Conservation (phyloP, 1,140 invertebrate species). For the Drosophila navojoa region DNA sequence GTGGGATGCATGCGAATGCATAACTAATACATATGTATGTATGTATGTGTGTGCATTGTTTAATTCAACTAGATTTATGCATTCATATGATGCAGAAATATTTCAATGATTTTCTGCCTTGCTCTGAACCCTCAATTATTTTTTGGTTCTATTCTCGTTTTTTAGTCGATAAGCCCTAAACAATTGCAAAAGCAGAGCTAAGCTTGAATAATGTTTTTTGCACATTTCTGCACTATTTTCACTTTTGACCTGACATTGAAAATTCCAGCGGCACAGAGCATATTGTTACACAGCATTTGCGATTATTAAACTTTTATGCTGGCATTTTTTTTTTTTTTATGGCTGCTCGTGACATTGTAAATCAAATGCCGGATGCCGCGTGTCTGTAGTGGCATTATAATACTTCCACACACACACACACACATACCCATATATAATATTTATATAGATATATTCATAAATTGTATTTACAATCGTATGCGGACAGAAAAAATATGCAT, state of each 20-base stretch:
- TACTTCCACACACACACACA: slow-evolving; percentile 22
- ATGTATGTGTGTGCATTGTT: neutral
- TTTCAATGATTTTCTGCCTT: neutral
- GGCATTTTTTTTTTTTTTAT: slow-evolving; percentile 29
- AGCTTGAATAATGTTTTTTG: slow-evolving; percentile 2
- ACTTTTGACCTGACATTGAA: slow-evolving; percentile 35
- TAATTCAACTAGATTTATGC: neutral
- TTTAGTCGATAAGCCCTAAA: neutral
- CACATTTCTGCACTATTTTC: neutral
- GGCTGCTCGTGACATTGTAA: slow-evolving; percentile 46
- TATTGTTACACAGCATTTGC: slow-evolving; percentile 34
- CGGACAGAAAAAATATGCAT: slow-evolving; percentile 46
- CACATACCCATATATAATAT: neutral
- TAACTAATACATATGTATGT: neutral
- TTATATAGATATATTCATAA: slow-evolving; percentile 36
- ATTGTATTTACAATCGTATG: slow-evolving; percentile 65
- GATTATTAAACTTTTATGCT: slow-evolving; percentile 43
- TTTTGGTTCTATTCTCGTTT: neutral
- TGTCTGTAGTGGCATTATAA: slow-evolving; percentile 45
- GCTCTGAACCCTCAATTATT: neutral
- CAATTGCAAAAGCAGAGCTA: slow-evolving; percentile 21
- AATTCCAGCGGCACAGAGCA: slow-evolving; percentile 13
- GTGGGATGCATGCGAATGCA: neutral
- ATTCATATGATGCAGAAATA: neutral
- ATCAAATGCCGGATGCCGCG: slow-evolving; percentile 38